Conservation (phyloP, 1,140 invertebrate genomes). For the Pseudoatta argentina region DNA sequence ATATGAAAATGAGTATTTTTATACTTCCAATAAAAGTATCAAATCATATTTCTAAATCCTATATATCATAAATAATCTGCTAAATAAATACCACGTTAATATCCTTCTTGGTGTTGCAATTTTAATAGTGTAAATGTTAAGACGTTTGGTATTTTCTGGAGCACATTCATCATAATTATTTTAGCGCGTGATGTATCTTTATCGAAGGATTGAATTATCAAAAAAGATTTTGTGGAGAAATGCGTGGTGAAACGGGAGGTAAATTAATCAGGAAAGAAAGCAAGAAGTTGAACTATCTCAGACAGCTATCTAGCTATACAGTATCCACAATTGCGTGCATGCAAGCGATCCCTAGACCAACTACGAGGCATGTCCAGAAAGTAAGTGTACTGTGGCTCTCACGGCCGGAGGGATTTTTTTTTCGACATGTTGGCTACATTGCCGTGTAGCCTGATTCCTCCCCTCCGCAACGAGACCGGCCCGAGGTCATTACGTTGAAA, state of each 20-base stretch:
- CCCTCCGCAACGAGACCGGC: too few species aligned
- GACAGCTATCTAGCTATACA: constrained; percentile 57
- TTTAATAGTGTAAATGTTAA: not conserved
- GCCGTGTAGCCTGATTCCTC: too few species aligned
- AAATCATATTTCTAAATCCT: not conserved
- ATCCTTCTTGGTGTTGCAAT: too few species aligned
- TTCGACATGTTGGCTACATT: too few species aligned
- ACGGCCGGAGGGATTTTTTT: too few species aligned
- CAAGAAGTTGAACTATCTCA: constrained; percentile 32
- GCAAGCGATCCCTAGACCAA: constrained; percentile 67
- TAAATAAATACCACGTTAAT: too few species aligned
- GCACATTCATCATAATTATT: not conserved
- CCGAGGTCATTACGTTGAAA: too few species aligned
- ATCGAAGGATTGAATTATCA: not conserved
- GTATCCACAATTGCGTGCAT: constrained; percentile 41
- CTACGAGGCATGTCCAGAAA: too few species aligned
- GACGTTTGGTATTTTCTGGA: not conserved
- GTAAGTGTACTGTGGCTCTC: too few species aligned
- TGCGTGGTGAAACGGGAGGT: constrained; percentile 57
- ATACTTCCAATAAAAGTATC: too few species aligned
- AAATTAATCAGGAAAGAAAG: constrained; percentile 49
- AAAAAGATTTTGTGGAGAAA: constrained; percentile 36
- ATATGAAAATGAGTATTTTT: too few species aligned
- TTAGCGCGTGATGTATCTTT: not conserved
- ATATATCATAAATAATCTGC: too few species aligned